Evolutionary conservation across 1,140 invertebrate genomes (phyloP).

Genomic region (Drosophila nasuta): DNA sequence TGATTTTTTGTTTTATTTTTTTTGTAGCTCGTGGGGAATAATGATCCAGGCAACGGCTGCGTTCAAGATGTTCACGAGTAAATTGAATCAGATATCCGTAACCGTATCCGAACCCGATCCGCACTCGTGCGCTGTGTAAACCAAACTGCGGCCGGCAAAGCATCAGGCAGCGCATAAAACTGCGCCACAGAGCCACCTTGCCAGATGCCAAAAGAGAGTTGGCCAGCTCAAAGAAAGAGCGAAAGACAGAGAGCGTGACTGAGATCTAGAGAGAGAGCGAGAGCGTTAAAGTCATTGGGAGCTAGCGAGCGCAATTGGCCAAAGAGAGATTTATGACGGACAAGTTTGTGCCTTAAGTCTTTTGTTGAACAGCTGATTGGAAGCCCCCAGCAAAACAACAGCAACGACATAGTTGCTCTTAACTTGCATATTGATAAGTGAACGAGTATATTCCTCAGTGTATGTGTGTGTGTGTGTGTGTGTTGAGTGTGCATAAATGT

Average conservation of each 20-base stretch:
- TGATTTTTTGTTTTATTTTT: neutral
- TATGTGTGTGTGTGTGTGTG: slow-evolving; percentile 7
- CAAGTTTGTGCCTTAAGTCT: slow-evolving; percentile 81
- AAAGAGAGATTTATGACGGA: slow-evolving; percentile 77
- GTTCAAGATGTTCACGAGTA: slow-evolving; percentile 27
- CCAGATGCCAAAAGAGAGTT: slow-evolving; percentile 50
- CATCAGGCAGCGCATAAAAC: slow-evolving; percentile 72
- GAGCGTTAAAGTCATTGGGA: neutral
- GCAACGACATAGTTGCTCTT: slow-evolving; percentile 25
- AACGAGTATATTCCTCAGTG: neutral
- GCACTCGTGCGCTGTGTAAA: slow-evolving; percentile 75
- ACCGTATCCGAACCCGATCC: slow-evolving; percentile 56
- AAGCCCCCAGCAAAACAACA: slow-evolving; percentile 24
- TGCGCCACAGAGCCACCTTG: slow-evolving; percentile 55
- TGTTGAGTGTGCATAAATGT: slow-evolving; percentile 60
- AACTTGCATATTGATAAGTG: slow-evolving; percentile 69
- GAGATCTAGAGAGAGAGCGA: slow-evolving; percentile 6
- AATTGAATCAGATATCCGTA: slow-evolving; percentile 23
- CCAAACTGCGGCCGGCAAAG: slow-evolving; percentile 78
- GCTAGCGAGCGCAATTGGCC: slow-evolving; percentile 35
- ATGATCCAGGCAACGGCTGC: slow-evolving; percentile 28
- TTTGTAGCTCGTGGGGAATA: slow-evolving; percentile 32
- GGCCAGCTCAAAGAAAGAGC: slow-evolving; percentile 12
- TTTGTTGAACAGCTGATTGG: slow-evolving; percentile 75
- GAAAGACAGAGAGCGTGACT: slow-evolving; percentile 27